Base-by-base conservation (phyloP, 2,888 invertebrate species). In the Sycophila texana region DNA sequence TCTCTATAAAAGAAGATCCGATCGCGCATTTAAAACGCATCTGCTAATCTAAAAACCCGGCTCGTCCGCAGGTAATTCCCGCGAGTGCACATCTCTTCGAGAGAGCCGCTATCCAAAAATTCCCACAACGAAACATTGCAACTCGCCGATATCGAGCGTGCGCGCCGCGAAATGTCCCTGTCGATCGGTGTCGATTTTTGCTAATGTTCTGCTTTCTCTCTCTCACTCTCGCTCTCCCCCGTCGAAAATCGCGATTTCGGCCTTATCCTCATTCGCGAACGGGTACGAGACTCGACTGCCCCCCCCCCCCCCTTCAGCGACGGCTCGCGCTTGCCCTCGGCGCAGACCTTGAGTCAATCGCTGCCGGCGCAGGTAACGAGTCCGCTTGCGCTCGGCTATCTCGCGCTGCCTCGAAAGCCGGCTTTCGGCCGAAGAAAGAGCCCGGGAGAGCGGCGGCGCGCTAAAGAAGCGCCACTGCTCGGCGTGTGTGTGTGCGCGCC, bases 161-260 rank as follows among this genome's bases (percentile, higher is more conserved):
- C n/a, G 53, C 53, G 53, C n/a, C 26, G 58, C 26, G 16, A 22
- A 60, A 60, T 60, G 26, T 60, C 26, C 13, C 58, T 13, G 58
- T 4, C 58, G 58, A 53, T n/a, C 16, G 53, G 53, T n/a, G 53
- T n/a, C 53, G 53, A 53, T 53, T 53, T n/a, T 53, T 39, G 39
- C 53, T n/a, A 53, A 53, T 53, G n/a, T n/a, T n/a, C 53, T 13
- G 39, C 39, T 26, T 26, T 39, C 53, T 4, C n/a, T 16, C 53
- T 1, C 53, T 53, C n/a, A 0, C 14, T 53, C 53, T 53, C n/a
- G 3, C 14, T 53, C 53, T 53, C 53, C 53, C 53, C n/a, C 53
- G 53, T 7, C 12, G 18, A 66, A 66, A n/a, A 57, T 39, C n/a
- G 58, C 20, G 57, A 57, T 70, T 70, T 70, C 57, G 70, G 57